Evolutionary conservation across 2,888 invertebrate species (phyloP), one percentile per base, ranked within the genome.

Genomic region (Mythimna vitellina): DNA sequence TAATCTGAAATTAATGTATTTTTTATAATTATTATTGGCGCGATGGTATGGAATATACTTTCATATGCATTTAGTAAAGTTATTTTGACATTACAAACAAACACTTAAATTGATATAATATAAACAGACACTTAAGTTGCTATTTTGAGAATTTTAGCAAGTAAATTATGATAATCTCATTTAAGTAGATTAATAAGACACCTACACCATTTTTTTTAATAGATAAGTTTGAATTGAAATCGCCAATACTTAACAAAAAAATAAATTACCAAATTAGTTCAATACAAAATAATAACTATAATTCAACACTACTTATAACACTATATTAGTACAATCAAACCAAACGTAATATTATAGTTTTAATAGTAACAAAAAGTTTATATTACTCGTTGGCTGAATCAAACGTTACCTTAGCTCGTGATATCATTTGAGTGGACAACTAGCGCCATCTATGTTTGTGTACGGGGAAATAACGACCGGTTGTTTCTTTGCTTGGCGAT

Each of bases 371-470:
- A 80, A 80, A 80, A 82, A 80, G 22, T 64, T 64, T 25, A 5
- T 42, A 32, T 7, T 1, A 10, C 17, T 14, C 3, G 17, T 29
- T 22, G 0, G 8, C 46, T 38, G 29, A 17, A 20, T 54, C 25
- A 38, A 65, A 49, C 32, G 9, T 42, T 49, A 54, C 51, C 22
- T 57, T 56, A 35, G 63, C 42, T 17, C 46, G 5, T 17, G 9
- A 14, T 42, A 46, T 20, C 46, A 35, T 35, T 46, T 38, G 9
- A 38, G 25, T 38, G 14, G 51, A 80, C 83, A 57, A 29, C 79
- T 82, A 84, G 17, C 89, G 91, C 89, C 91, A 91, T 91, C 91
- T 91, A 77, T 77, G 84, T 68, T 83, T n/a, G 53, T 65, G 66
- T 66, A 80, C 68, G 73, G 69, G 65, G 51, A 67, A 84, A 82